Evolutionary conservation across 2,797 vertebrate genomes (phyloP).

Genomic region (Hippopotamyrus pictus): DNA sequence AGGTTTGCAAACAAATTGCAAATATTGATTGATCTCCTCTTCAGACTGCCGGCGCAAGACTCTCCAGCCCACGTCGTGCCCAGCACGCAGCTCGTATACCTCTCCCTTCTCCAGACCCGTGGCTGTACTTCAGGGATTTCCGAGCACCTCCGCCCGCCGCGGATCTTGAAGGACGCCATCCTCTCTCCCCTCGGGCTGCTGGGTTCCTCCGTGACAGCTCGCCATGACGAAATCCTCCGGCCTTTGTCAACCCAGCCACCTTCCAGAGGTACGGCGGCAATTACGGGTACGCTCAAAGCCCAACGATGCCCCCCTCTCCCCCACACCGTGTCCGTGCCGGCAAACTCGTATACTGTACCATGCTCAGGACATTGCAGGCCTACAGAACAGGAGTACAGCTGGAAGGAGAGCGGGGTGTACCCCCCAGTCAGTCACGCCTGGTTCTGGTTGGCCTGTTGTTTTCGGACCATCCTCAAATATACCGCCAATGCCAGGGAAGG

Average conservation of each 20-base stretch:
- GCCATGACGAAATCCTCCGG: background rate
- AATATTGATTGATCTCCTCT: constrained; percentile 6
- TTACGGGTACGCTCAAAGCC: background rate
- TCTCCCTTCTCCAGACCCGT: background rate
- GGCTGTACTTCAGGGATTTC: background rate
- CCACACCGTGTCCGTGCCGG: background rate
- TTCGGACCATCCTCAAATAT: background rate
- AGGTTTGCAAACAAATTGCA: constrained; percentile 8
- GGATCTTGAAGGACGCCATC: background rate
- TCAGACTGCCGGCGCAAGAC: background rate
- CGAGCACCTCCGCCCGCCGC: background rate
- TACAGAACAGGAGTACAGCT: background rate
- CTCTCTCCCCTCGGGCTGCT: background rate
- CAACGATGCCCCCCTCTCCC: background rate
- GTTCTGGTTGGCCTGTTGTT: background rate
- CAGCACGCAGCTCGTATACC: background rate
- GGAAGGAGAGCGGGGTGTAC: background rate
- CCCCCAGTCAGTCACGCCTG: background rate
- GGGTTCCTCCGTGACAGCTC: background rate
- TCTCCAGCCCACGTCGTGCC: background rate
- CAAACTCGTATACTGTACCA: background rate
- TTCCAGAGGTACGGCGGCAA: background rate
- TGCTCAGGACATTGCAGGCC: background rate
- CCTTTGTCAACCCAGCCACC: background rate
- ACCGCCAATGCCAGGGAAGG: background rate